Percentiles rank a stretch among this genome's conserved stretches.
Conservation (phyloP, 2,113 vertebrate species). For the Oxyruncus cristatus region DNA sequence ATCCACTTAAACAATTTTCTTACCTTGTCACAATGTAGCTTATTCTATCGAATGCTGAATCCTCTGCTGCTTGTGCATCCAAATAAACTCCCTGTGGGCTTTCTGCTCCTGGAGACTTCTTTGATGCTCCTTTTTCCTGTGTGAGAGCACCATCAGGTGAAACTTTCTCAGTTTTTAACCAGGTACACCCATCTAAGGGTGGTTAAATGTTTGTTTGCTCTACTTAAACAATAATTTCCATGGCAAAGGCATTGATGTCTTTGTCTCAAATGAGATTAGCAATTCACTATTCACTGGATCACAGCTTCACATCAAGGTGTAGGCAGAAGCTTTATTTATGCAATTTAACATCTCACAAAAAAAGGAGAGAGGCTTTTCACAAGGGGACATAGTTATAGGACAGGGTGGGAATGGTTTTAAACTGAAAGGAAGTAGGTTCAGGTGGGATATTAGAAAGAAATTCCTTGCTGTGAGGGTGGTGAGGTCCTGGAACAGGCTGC, state of each 20-base stretch:
- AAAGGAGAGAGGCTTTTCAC: neutral
- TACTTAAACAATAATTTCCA: neutral
- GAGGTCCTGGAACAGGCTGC: neutral
- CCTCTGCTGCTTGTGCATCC: neutral
- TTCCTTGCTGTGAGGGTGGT: neutral
- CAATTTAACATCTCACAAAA: neutral
- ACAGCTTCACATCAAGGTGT: neutral
- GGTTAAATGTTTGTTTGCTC: neutral
- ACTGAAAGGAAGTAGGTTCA: neutral
- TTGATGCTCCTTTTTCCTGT: neutral
- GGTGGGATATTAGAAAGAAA: neutral
- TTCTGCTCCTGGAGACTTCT: conserved; percentile 30
- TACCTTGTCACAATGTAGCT: neutral
- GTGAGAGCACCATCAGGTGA: neutral
- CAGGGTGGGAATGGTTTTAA: neutral
- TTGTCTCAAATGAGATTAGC: neutral
- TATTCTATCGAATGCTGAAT: neutral
- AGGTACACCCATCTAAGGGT: neutral
- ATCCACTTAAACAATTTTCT: neutral
- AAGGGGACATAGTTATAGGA: neutral
- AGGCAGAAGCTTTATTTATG: neutral
- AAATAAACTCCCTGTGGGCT: neutral
- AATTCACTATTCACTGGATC: neutral
- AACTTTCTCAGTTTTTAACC: neutral
- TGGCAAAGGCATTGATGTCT: neutral